Evolutionary conservation across 1,140 invertebrate genomes (phyloP), one percentile per base, ranked within the genome.

Genomic region (Idris sp.): DNA sequence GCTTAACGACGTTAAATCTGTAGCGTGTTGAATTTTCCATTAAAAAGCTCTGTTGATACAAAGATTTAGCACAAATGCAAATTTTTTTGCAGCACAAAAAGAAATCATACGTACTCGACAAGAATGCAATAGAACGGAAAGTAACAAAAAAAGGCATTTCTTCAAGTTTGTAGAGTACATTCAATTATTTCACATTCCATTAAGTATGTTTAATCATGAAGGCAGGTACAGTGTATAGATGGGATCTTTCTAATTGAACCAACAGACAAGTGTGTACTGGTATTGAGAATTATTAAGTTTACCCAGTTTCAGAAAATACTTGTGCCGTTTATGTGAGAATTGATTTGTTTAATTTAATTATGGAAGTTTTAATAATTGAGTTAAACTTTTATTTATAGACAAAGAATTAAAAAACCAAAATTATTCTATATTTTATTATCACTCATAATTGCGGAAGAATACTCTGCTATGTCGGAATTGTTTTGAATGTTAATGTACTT

Each of bases 201-300:
- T 71, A 71, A 71, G 49, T 71, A 71, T 62, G 64, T 68, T 68
- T 51, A 71, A 71, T 71, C 65, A 71, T 53, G 54, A 53, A 71
- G 54, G 56, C 53, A 46, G 65, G 65, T 61, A 71, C 54, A 31
- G 40, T 59, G 61, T 30, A 49, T 51, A 59, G 46, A 46, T 26
- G 46, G 38, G 54, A 69, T 40, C 65, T 38, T 53, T 69, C 65
- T 69, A 68, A 68, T 69, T 59, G 54, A 69, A 53, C 13, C 38
- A 44, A 35, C 56, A 71, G 48, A 46, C 53, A 59, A 53, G 54
- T 54, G 54, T 69, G 18, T 43, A 46, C 18, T 51, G 16, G 33
- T 33, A 54, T 61, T 53, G 48, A 54, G 67, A 59, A 69, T 69
- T 69, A 69, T 69, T 69, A 69, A 69, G 54, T 69, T 69, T 69